Percentiles rank a stretch among this genome's conserved stretches.
These are phyloP conservation scores for Pristionchus arcanus DNA, from an alignment of 2,888 invertebrate genomes.

Conservation along the genomic window DNA sequence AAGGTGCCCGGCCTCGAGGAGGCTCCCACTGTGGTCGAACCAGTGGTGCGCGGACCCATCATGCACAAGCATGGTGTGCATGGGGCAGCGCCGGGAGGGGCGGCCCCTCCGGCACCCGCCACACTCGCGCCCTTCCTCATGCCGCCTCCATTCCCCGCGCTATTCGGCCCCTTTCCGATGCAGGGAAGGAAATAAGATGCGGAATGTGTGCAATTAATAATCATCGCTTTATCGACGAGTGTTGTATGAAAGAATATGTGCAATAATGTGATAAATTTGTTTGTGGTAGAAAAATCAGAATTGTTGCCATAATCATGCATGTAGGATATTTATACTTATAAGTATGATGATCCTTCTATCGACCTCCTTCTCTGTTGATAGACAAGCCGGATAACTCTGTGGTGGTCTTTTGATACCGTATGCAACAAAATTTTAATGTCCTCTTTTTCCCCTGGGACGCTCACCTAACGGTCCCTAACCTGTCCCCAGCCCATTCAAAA, in stretches of 20 bases:
- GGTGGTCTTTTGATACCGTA: too few relatives aligned
- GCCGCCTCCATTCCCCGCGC: constrained; percentile 68
- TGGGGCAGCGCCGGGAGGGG: not conserved
- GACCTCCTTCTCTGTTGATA: too few relatives aligned
- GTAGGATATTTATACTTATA: too few relatives aligned
- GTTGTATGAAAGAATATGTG: not conserved
- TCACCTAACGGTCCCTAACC: not conserved
- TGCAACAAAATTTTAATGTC: too few relatives aligned
- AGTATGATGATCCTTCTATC: too few relatives aligned
- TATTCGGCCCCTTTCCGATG: constrained; percentile 57
- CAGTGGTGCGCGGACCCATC: not conserved
- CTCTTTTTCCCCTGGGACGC: too few relatives aligned
- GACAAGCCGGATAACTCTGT: too few relatives aligned
- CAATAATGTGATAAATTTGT: not conserved
- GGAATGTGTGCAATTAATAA: not conserved
- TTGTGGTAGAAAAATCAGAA: not conserved
- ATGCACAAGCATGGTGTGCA: constrained; percentile 12
- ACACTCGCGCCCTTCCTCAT: constrained; percentile 62
- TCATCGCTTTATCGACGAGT: constrained; percentile 6
- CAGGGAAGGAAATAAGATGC: not conserved
- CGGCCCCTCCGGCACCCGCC: constrained; percentile 50
- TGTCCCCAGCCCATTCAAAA: constrained; percentile 1
- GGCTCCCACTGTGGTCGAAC: constrained; percentile 29
- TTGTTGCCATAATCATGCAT: too few relatives aligned
- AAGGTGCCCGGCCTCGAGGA: constrained; percentile 47